A percentile compares a stretch with the other conserved stretches of the same genome.
Conservation (phyloP, 53 echinoderm and acorn worm genomes). For the Luidia sarsii region DNA sequence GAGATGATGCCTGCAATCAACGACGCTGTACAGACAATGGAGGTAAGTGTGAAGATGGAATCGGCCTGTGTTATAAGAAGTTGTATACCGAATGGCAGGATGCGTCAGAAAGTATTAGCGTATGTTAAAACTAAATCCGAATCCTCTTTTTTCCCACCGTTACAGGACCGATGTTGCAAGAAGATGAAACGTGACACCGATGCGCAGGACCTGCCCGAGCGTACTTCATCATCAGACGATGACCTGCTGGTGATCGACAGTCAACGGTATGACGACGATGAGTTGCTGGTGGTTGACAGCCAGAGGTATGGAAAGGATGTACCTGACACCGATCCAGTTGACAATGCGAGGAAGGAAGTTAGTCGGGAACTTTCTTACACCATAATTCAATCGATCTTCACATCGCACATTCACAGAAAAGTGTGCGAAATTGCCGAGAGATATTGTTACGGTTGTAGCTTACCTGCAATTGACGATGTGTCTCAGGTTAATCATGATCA, state of each 20-base stretch:
- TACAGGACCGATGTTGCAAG: not conserved
- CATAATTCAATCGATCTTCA: not conserved
- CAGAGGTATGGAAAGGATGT: not conserved
- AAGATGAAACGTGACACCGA: not conserved
- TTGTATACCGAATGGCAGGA: too few relatives aligned
- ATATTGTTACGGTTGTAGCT: not conserved
- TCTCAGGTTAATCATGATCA: not conserved
- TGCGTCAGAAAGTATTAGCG: not conserved
- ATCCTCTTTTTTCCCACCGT: not conserved
- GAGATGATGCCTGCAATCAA: conserved; percentile 3
- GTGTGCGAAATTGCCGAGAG: not conserved
- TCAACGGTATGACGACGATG: not conserved
- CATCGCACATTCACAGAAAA: not conserved
- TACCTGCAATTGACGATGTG: not conserved
- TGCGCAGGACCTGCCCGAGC: not conserved
- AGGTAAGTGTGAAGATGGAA: not conserved
- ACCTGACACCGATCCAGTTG: not conserved
- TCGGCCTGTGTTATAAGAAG: not conserved
- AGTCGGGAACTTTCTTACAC: not conserved
- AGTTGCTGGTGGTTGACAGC: not conserved
- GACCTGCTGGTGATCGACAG: not conserved
- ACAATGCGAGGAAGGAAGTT: too few relatives aligned
- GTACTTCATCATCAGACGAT: not conserved
- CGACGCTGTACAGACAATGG: not conserved
- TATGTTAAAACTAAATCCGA: not conserved